Base-by-base conservation (phyloP, 2,113 vertebrate genomes). In the Heterochromis multidens region DNA sequence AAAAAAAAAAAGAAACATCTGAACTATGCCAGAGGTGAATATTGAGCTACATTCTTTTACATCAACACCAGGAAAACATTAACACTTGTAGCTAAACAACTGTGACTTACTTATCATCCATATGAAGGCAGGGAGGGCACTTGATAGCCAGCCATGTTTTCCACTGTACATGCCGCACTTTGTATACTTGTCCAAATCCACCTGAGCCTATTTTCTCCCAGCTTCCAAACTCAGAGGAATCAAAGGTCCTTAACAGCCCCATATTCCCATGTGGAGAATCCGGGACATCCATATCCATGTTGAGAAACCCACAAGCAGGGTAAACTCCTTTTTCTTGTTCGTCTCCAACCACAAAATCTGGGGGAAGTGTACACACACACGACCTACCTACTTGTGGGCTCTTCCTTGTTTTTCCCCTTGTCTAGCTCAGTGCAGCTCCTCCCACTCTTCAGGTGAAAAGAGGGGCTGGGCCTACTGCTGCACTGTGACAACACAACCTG, bases 151-250 rank as follows among this genome's bases (percentile, higher is more conserved):
- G 97, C 96, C 97, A 98, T 8, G 98, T 99, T 96, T 99, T 99
- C 98, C 98, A 99, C 95, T 98, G 97, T 61, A 98, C 94, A 37
- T 99, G 98, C 79, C 98, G 97, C 83, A 99, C 98, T 94, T 99
- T 99, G 90, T 99, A 99, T 88, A 99, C 98, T 95, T 99, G 98
- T 88, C 98, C 98, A 93, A 99, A 99, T 59, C 98, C 98, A 9
- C 98, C 98, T 1, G 98, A 99, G 84, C 98, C 98, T 35, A 99
- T 98, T 86, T 99, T 99, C 94, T 99, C 98, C 98, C 98, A 99
- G 88, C 95, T 96, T 63, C 94, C 93, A 94, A 99, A 98, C 94
- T 99, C 97, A 67, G 91, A 88, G 62, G 97, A 96, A 61, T 97
- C 97, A 93, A 99, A 99, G 37, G 97, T 97, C 88, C 96, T 97